Conservation (phyloP, 2,113 vertebrate genomes). For the Apodemus sylvaticus region DNA sequence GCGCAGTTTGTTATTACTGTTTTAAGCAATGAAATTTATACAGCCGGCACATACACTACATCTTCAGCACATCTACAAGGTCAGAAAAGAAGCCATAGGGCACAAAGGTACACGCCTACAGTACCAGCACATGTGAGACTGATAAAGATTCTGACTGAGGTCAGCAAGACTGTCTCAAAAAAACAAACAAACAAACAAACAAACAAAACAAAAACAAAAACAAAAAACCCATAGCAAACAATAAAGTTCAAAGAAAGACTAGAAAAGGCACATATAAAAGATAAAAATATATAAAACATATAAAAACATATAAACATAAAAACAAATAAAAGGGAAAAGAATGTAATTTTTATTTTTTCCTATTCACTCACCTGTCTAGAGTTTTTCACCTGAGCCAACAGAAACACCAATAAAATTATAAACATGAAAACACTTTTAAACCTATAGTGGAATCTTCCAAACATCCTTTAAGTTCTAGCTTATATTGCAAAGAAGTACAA, state of each 20-base stretch:
- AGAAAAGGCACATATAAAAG: neutral
- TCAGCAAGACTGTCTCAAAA: neutral
- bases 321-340: neutral
- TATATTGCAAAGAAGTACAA: neutral
- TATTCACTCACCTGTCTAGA: conserved; percentile 19
- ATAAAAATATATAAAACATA: no score
- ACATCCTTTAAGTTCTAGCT: conserved; percentile 6
- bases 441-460: conserved; percentile 20
- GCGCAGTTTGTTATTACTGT: conserved; percentile 1
- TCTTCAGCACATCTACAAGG: conserved; percentile 18
- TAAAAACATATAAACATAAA: no score
- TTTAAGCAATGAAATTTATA: conserved; percentile 16
- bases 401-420: neutral
- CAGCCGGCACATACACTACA: neutral
- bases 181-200: neutral
- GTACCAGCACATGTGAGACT: neutral
- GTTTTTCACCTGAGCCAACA: conserved; percentile 29
- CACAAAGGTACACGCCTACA: neutral
- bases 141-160: neutral
- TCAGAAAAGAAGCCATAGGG: neutral
- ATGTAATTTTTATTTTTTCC: neutral
- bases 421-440: conserved; percentile 13
- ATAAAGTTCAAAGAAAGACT: neutral
- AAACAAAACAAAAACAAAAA: no score
- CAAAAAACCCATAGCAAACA: neutral